Base-by-base conservation (phyloP, 2,113 vertebrate genomes). In the Trichechus manatus region DNA sequence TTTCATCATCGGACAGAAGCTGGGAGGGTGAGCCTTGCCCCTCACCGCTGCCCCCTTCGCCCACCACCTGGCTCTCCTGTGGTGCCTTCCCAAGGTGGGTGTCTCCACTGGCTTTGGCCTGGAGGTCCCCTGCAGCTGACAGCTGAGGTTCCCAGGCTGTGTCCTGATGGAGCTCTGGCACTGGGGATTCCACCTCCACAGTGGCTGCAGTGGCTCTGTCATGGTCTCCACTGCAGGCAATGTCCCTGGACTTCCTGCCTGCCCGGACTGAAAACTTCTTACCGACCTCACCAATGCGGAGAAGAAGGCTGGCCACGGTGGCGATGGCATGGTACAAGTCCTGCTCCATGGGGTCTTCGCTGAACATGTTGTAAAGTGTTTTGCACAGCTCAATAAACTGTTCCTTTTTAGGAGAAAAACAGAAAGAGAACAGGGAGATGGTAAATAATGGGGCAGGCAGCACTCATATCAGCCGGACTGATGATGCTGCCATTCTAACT, bases 381-480 rank as follows among this genome's bases (percentile, higher is more conserved):
- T 99, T 99, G 98, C 99, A 99, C 39, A 99, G 96, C 98, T 99
- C 99, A 11, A 99, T 99, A 97, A 99, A 99, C 92, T 99, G 99
- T 83, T 99, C 99, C 99, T 99, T 97, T 63, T 66, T 7, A 19
- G 56, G 50, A 53, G n/a, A 33, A 77, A 87, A 39, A 31, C 78
- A 93, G 27, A 81, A 44, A 82, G 50, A 25, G 63, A 22, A 33
- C 36, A 47, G 4, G 36, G 77, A 42, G 23, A 33, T 31, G 42
- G 72, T 39, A 31, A 94, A 1, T 19, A 59, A 19, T 20, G 39
- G 50, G 77, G 68, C 27, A 20, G 27, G 4, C 1, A 10, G 4
- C 22, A 33, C 64, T n/a, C 1, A 1, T 5, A 0, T 42, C 19
- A 68, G 63, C 39, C 31, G n/a, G 47, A 5, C 29, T 17, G 36